Conservation (phyloP, 2,113 vertebrate species). For the Cyprinodon variegatus region DNA sequence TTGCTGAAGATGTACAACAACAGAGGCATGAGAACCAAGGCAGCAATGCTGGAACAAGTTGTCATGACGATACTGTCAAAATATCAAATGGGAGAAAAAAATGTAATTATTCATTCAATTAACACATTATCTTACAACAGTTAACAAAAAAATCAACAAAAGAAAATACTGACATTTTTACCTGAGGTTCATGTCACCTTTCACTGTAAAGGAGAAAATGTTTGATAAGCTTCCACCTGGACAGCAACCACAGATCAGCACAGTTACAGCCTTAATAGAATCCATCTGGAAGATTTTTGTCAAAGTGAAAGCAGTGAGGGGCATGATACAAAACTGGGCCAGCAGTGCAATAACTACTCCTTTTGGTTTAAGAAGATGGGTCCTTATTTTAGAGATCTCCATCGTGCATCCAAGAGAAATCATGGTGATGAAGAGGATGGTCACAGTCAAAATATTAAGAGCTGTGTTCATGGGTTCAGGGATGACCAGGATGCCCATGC, state of each 20-base stretch:
- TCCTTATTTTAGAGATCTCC: slow-evolving; percentile 85
- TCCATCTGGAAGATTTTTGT: slow-evolving; percentile 79
- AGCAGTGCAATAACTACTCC: slow-evolving; percentile 79
- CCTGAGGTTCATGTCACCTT: slow-evolving; percentile 91
- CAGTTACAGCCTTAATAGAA: slow-evolving; percentile 77
- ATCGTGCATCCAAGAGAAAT: slow-evolving; percentile 85
- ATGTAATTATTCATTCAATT: not conserved
- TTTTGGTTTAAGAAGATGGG: slow-evolving; percentile 82
- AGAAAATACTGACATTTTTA: slow-evolving; percentile 39
- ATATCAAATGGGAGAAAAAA: not conserved
- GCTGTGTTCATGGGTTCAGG: slow-evolving; percentile 57
- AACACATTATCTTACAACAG: not conserved
- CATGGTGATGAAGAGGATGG: slow-evolving; percentile 79
- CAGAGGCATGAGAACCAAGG: slow-evolving; percentile 86
- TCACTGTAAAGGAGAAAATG: slow-evolving; percentile 80
- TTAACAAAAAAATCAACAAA: not conserved
- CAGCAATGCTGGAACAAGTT: slow-evolving; percentile 81
- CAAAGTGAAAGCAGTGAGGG: slow-evolving; percentile 81
- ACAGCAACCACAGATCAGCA: slow-evolving; percentile 88
- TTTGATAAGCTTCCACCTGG: slow-evolving; percentile 86
- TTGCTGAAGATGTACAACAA: slow-evolving; percentile 82
- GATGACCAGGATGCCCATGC: slow-evolving; percentile 26
- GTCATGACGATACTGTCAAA: slow-evolving; percentile 86
- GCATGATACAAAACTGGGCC: slow-evolving; percentile 88
- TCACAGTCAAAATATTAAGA: slow-evolving; percentile 60